Base-by-base conservation (phyloP, 2,113 vertebrate genomes). In the Mellivora capensis region DNA sequence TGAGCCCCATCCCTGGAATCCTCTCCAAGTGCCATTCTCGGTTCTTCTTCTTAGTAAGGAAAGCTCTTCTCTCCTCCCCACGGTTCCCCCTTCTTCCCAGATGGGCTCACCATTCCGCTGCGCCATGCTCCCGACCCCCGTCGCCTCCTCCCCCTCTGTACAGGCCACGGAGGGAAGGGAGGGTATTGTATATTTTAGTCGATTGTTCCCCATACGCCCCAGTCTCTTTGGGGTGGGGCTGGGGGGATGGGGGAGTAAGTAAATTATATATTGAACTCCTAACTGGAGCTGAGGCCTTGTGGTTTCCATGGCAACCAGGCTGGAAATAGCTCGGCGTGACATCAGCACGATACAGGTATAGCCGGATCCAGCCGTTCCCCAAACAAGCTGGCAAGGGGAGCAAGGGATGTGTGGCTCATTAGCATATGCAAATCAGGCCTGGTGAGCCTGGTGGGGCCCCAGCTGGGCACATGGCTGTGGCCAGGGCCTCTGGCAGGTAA, bases 231-330 rank as follows among this genome's bases (percentile, higher is more conserved):
- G 98, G 98, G 97, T 97, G 97, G 97, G 92, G 97, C 74, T 93
- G 94, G 96, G 94, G 97, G 97, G 95, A 98, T 91, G 97, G 98
- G 98, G 98, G 98, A 99, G 98, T 98, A 99, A 99, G 98, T 99
- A 99, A 99, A 99, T 99, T 99, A 99, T 98, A 99, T 99, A 99
- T 98, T 99, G 98, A 99, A 99, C 99, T 89, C 95, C 98, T 99
- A 99, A 99, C 99, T 99, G 98, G 98, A 99, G 98, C 98, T 98
- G 99, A 98, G 99, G 99, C 98, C 99, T 99, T 99, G 98, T 98
- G 98, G 99, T 99, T 99, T 98, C 99, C 98, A 99, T 99, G 99
- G 99, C 98, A 99, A 99, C 99, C 0, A 3, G 98, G 98, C 98
- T 99, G 98, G 98, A 99, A 99, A 99, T 99, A 99, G 99, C 98